These are phyloP conservation scores for Anarrhichthys ocellatus DNA, from an alignment of 2,113 vertebrate genomes.

Conservation along the genomic window DNA sequence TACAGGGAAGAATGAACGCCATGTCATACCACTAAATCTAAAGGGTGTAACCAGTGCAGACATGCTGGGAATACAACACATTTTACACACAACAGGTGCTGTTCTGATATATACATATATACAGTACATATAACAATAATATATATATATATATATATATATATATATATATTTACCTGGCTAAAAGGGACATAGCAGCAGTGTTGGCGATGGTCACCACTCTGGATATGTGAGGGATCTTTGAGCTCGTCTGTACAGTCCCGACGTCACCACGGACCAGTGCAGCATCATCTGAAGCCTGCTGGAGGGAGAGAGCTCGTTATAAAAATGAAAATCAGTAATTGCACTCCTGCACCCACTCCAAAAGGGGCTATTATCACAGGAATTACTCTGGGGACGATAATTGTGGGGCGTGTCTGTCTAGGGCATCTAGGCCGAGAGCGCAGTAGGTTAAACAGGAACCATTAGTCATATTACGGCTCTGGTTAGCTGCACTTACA, in stretches of 20 bases:
- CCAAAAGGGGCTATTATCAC: conserved; percentile 54
- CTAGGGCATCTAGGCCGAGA: conserved; percentile 34
- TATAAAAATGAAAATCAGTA: conserved; percentile 61
- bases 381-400: conserved; percentile 46
- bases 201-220: conserved; percentile 78
- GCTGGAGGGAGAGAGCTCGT: conserved; percentile 39
- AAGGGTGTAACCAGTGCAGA: neutral
- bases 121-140: neutral
- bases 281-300: conserved; percentile 64
- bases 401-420: conserved; percentile 29
- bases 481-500: neutral
- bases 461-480: conserved; percentile 30
- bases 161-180: conserved; percentile 57
- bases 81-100: neutral
- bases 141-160: neutral
- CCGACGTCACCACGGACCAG: conserved; percentile 32
- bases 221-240: conserved; percentile 74
- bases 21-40: conserved; percentile 3
- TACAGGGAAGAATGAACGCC: conserved; percentile 61
- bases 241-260: conserved; percentile 66
- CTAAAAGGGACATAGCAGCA: conserved; percentile 77
- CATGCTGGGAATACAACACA: neutral
- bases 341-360: conserved; percentile 57
- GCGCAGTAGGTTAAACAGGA: conserved; percentile 45
- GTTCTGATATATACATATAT: neutral